Evolutionary conservation across 2,797 vertebrate species (phyloP), one percentile per base, ranked within the genome.

Genomic region (Miichthys miiuy): DNA sequence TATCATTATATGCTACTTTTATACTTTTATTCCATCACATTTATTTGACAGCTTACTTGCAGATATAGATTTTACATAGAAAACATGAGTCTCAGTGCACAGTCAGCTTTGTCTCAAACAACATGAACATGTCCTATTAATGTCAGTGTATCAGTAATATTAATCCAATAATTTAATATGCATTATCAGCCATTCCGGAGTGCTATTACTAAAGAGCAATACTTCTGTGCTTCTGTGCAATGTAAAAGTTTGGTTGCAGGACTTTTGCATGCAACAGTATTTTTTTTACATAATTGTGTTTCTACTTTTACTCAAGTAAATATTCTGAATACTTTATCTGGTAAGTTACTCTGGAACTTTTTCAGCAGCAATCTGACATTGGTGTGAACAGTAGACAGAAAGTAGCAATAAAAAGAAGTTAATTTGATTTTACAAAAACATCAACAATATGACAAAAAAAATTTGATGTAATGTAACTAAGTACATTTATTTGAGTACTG

Each of bases 31-130:
- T 42, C 23, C 1, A 38, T 9, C 17, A 3, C 4, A n/a, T 3
- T 4, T 9, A 60, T 64, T 30, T 38, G 1, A 30, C 5, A 48
- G 6, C 17, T 54, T 47, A 62, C 11, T 47, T 16, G 20, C n/a
- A 64, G 9, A 69, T 66, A 17, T 11, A 68, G 9, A 69, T 66
- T 56, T 64, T 4, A 25, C 55, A 62, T 6, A 13, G 25, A 44
- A 54, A 54, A 47, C 10, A 17, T 12, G 38, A 23, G 6, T 30
- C 30, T 30, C 30, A 30, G 34, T 38, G 47, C 23, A 20, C 41
- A 21, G 10, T 38, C 48, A 30, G 16, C 13, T 25, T n/a, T 46
- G 25, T 50, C 0, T 47, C 11, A 38, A 42, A 11, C 30, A 13
- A 57, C 10, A 61, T 17, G 5, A 6, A 34, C n/a, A 56, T 16